Evolutionary conservation across 2,113 vertebrate species (phyloP).

Genomic region (human (Homo sapiens)): DNA sequence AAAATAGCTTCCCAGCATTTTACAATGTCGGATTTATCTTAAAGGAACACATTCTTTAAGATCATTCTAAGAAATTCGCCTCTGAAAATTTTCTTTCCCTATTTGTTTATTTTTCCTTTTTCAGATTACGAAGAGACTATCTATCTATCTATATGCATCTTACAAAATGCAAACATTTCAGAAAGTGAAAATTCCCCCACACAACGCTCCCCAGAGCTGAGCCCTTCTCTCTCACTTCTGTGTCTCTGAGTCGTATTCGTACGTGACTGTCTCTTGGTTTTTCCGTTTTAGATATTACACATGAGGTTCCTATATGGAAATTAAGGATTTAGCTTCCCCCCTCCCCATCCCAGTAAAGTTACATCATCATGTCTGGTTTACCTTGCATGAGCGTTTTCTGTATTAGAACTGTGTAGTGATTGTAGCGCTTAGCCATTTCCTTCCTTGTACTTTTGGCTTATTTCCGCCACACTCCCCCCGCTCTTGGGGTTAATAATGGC

Average conservation of each 20-base stretch:
- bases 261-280: no score
- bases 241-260: not conserved
- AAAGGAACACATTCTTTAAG: not conserved
- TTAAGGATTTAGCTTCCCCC: not conserved
- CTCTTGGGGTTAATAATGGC: not conserved
- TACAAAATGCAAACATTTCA: not conserved
- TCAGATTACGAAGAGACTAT: not conserved
- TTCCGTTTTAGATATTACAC: not conserved
- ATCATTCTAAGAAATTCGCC: not conserved
- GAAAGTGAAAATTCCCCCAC: not conserved
- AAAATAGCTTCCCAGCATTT: not conserved
- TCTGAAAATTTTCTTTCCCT: not conserved
- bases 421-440: not conserved
- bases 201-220: fast-evolving
- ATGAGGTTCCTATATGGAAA: not conserved
- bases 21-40: not conserved
- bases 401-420: not conserved
- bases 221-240: not conserved
- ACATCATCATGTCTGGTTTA: not conserved
- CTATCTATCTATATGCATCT: no score
- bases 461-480: not conserved
- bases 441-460: not conserved
- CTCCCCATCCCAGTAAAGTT: not conserved
- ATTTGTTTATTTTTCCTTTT: not conserved
- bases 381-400: not conserved